phyloP scores from a whole-genome alignment of 1,140 invertebrate species.

The Heliconius melpomene region DNA sequence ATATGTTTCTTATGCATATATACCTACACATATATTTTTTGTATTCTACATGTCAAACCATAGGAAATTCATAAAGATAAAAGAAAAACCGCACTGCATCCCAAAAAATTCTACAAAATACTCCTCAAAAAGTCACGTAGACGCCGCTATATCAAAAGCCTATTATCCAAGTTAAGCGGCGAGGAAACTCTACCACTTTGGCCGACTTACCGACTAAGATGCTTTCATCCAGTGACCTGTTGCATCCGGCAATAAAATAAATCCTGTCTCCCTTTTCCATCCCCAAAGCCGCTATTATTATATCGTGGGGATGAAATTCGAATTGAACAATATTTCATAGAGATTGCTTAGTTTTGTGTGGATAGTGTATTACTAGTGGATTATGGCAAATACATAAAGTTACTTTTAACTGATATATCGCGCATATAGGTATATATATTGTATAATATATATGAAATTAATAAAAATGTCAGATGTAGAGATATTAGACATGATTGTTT shows the following conservation, averaged over 20 bases:
- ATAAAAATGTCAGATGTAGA: no score
- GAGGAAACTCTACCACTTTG: conserved; percentile 41
- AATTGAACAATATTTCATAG: conserved; percentile 2
- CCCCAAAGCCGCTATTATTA: conserved; percentile 1
- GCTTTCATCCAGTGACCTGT: conserved; percentile 62
- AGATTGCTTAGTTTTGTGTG: not conserved
- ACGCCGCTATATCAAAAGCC: conserved; percentile 19
- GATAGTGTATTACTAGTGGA: not conserved
- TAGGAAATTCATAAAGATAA: not conserved
- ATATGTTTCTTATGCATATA: not conserved
- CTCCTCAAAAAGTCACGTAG: not conserved
- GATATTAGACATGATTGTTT: no score
- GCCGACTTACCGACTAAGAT: conserved; percentile 52
- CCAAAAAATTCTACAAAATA: not conserved
- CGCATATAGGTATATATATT: no score
- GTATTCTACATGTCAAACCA: not conserved
- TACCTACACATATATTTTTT: no score
- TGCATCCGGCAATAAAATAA: conserved; percentile 74
- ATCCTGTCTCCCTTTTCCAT: conserved; percentile 47
- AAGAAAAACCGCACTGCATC: not conserved
- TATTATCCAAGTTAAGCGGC: conserved; percentile 43
- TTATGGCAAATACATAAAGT: not conserved
- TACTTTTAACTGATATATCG: no score
- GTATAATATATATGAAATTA: no score
- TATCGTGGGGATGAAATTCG: not conserved